Evolutionary conservation across 1,140 invertebrate species (phyloP), one percentile per base, ranked within the genome.

Genomic region (Sipha flava): DNA sequence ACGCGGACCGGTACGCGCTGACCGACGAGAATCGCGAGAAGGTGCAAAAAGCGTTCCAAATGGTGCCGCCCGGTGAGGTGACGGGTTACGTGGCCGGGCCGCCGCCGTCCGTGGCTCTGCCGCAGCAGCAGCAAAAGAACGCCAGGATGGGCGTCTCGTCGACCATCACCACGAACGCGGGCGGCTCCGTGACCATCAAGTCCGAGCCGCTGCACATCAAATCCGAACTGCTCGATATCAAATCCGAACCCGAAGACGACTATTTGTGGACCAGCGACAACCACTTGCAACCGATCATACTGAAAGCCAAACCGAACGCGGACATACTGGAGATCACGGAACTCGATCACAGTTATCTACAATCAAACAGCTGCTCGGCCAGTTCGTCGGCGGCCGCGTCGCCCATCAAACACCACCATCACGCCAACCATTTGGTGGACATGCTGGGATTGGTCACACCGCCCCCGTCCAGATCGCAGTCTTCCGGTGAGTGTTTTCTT

Each of bases 31-130:
- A 77, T 7, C 73, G 52, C 23, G 52, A 59, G 3, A 77, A 77
- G 9, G 73, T 77, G 23, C 73, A 59, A 1, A 59, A 77, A 57
- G 73, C 73, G 14, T 77, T 77, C 34, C 73, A 77, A 37, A 77
- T 77, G 73, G 73, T 77, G 34, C 73, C 73, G 1, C 73, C 73
- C 16, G 52, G 73, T 37, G 73, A 77, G 7, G 73, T 77, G 49
- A 77, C 73, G 14, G 73, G 73, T 6, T 77, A 77, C 73, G 73
- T 77, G 14, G 73, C 73, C 6, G 31, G 14, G 5, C 45, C 10
- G 29, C n/a, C 34, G 16, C 23, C 0, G 6, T n/a, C 43, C 1
- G 14, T 12, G n/a, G 34, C n/a, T n/a, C n/a, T n/a, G n/a, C 43
- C 16, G 23, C 57, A 18, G 26, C 16, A 14, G 16, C n/a, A 1